Percentiles rank a stretch among this genome's conserved stretches.
Conservation (phyloP, 2,797 vertebrate genomes). For the Eulemur albifrons region DNA sequence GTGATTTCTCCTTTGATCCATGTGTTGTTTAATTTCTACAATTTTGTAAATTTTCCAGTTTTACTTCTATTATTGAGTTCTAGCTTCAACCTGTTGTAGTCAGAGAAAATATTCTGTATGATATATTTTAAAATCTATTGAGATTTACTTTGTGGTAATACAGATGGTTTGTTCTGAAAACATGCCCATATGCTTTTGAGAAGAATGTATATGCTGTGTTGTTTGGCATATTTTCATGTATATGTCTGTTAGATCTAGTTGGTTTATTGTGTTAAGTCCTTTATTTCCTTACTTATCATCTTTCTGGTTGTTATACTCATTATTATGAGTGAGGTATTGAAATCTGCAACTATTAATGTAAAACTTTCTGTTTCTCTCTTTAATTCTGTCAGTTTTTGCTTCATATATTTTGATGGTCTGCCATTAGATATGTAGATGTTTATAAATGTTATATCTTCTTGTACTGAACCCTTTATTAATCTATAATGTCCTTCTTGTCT, state of each 20-base stretch:
- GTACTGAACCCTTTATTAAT: not conserved
- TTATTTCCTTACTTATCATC: not conserved
- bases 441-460: not conserved
- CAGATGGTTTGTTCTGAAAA: not conserved
- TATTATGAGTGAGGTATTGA: not conserved
- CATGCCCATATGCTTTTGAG: not conserved
- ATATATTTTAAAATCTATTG: not conserved
- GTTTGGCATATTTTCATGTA: not conserved
- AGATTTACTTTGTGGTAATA: not conserved
- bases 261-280: not conserved
- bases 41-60: not conserved
- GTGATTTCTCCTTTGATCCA: not conserved
- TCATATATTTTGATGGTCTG: not conserved
- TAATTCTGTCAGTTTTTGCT: not conserved
- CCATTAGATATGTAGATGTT: not conserved
- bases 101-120: not conserved
- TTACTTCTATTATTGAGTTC: not conserved
- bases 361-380: not conserved
- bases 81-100: not conserved
- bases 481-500: not conserved
- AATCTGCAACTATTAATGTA: not conserved
- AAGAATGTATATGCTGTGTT: not conserved
- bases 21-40: not conserved
- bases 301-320: not conserved
- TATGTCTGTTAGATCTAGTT: not conserved